A percentile compares a stretch with the other conserved stretches of the same genome.
Conservation (phyloP, 2,797 vertebrate species). For the Lepilemur ruficaudatus region DNA sequence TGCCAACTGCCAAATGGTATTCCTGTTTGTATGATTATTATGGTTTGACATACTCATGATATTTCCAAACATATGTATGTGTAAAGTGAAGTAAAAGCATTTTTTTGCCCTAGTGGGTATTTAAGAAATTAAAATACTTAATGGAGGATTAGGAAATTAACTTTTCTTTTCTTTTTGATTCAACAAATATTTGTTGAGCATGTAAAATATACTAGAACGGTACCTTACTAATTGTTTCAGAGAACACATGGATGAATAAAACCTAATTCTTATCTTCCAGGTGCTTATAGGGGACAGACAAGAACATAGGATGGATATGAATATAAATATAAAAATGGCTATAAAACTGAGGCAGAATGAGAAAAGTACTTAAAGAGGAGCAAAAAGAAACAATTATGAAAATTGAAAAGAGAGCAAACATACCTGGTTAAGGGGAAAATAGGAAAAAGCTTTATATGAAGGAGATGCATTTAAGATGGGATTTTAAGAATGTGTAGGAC, state of each 20-base stretch:
- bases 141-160: not conserved
- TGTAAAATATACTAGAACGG: not conserved
- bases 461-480: not conserved
- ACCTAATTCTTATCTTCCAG: not conserved
- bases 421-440: not conserved
- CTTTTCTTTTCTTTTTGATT: constrained; percentile 33
- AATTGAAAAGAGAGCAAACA: not conserved
- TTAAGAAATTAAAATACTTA: constrained; percentile 41
- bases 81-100: not conserved
- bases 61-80: constrained; percentile 16
- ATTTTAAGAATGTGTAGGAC: not conserved
- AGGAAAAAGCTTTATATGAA: not conserved
- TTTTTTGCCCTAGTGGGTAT: not conserved
- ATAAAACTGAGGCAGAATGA: not conserved
- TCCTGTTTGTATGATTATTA: constrained; percentile 48
- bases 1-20: constrained; percentile 70
- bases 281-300: not conserved
- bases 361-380: not conserved
- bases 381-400: not conserved
- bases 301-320: not conserved
- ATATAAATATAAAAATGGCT: not conserved
- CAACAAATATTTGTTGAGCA: not conserved
- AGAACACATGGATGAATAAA: not conserved
- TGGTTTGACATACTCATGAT: not conserved
- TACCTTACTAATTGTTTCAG: constrained; percentile 22